Conservation (phyloP, 2,113 vertebrate species). For the Perca schrenkii region DNA sequence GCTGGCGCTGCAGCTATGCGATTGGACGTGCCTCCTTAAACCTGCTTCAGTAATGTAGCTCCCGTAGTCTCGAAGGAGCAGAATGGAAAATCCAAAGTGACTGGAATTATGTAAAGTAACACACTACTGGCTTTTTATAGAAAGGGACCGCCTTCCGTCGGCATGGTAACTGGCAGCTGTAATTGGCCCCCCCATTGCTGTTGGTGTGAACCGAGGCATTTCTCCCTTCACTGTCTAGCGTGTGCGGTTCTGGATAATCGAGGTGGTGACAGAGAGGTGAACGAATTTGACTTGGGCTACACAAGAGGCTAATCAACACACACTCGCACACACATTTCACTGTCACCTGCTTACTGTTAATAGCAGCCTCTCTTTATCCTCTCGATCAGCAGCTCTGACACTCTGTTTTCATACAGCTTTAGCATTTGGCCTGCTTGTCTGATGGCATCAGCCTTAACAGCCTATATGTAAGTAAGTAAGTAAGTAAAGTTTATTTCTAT, state of each 20-base stretch:
- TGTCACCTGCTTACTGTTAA: constrained; percentile 4
- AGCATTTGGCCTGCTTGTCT: constrained; percentile 13
- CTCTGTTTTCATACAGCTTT: constrained; percentile 18
- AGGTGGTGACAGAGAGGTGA: constrained; percentile 42
- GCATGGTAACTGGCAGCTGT: constrained; percentile 73
- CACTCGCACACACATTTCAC: not conserved
- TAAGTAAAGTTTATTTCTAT: too few species aligned
- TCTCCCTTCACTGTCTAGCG: constrained; percentile 39
- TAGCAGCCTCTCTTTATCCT: constrained; percentile 11
- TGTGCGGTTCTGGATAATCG: constrained; percentile 35
- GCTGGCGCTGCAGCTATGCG: not conserved
- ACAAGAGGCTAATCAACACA: constrained; percentile 5
- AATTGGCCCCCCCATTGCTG: constrained; percentile 60
- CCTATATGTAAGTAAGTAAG: too few species aligned
- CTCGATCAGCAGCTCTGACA: constrained; percentile 13
- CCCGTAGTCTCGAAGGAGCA: constrained; percentile 39
- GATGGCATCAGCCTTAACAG: constrained; percentile 5
- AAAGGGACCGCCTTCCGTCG: constrained; percentile 58
- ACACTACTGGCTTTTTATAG: constrained; percentile 74
- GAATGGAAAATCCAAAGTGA: constrained; percentile 76
- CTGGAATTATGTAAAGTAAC: constrained; percentile 81
- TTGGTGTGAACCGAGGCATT: constrained; percentile 43
- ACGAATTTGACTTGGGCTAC: not conserved
- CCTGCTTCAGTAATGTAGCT: constrained; percentile 36
- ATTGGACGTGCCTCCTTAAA: constrained; percentile 45